These are phyloP conservation scores for Crambe crambe DNA, from an alignment of 37 sponge, comb jelly and placozoan species.

Conservation along the genomic window DNA sequence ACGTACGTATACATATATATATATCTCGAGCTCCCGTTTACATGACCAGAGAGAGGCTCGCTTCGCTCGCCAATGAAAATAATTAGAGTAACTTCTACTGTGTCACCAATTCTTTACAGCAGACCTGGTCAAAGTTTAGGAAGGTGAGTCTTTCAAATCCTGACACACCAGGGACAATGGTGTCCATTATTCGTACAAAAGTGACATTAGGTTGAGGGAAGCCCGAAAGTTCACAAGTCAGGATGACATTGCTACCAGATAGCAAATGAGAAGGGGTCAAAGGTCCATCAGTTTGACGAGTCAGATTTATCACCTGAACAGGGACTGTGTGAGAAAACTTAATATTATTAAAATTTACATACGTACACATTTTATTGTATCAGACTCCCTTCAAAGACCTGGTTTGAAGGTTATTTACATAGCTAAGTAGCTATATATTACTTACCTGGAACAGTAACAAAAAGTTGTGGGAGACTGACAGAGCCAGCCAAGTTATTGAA, in stretches of 20 bases:
- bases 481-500: background rate
- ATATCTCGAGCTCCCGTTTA: too few species aligned
- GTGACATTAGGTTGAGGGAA: slow-evolving; percentile 28
- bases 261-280: slow-evolving; percentile 6
- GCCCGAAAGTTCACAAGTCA: slow-evolving; percentile 40
- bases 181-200: background rate
- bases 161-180: background rate
- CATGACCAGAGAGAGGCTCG: too few species aligned
- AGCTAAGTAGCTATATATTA: background rate
- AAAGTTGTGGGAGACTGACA: background rate
- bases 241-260: background rate
- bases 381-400: too few species aligned
- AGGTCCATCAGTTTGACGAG: background rate
- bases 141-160: background rate
- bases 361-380: too few species aligned
- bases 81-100: too few species aligned
- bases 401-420: too few species aligned
- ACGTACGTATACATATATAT: too few species aligned
- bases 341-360: too few species aligned
- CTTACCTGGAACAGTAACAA: slow-evolving; percentile 37
- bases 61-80: too few species aligned
- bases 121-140: slow-evolving; percentile 4
- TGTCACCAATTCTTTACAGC: background rate
- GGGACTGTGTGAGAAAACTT: too few species aligned
- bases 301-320: background rate